Evolutionary conservation across 1,140 invertebrate species (phyloP), one percentile per base, ranked within the genome.

Genomic region (Coenobita brevimanus): DNA sequence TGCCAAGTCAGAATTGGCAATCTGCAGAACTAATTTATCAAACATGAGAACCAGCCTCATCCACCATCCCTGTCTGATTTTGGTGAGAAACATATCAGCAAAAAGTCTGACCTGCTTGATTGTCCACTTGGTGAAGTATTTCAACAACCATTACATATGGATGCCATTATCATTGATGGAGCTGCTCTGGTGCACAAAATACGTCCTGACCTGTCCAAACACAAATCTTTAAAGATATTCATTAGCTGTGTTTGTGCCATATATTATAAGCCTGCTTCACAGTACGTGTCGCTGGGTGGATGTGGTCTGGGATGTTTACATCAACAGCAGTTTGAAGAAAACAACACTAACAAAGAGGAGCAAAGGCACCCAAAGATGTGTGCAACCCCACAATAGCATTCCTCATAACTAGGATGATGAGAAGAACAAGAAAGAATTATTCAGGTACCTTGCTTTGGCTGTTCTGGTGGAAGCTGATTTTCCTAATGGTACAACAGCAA

Each of bases 61-160:
- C 64, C 24, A 67, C 64, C 64, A 67, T 67, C 64, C 6, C 64
- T 67, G 64, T 67, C 64, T 67, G 15, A 67, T 67, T 67, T 67
- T 67, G 64, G 64, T 13, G 64, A 67, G 64, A 67, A 8, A 13
- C 64, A 67, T 15, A n/a, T n/a, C n/a, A n/a, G n/a, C n/a, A n/a
- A n/a, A n/a, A n/a, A n/a, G n/a, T n/a, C n/a, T n/a, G n/a, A 30
- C 27, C 27, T n/a, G n/a, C n/a, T n/a, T n/a, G n/a, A n/a, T n/a
- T n/a, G n/a, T n/a, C n/a, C n/a, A n/a, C n/a, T n/a, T n/a, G n/a
- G n/a, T n/a, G n/a, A n/a, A n/a, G n/a, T n/a, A n/a, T n/a, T n/a
- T n/a, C n/a, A n/a, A n/a, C n/a, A n/a, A n/a, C n/a, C n/a, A n/a
- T n/a, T n/a, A n/a, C n/a, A n/a, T n/a, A n/a, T n/a, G n/a, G n/a